Percentiles rank a stretch among this genome's conserved stretches.
Conservation (phyloP, 2,888 invertebrate genomes). For the Ichneumoninae sp. region DNA sequence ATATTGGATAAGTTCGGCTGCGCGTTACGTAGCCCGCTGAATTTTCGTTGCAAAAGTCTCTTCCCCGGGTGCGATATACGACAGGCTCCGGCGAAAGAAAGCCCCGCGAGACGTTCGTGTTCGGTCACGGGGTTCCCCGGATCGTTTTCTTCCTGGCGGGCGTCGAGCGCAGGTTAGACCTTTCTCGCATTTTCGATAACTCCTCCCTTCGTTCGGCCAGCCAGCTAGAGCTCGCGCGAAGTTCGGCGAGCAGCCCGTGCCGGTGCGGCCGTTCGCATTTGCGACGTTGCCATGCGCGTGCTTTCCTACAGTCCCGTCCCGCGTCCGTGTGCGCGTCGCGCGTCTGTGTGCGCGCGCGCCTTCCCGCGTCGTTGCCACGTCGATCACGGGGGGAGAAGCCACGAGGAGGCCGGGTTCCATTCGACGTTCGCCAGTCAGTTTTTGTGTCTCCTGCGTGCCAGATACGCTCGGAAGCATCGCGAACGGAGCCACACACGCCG, state of each 20-base stretch:
- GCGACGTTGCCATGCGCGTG: conserved; percentile 60
- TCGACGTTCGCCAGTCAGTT: conserved; percentile 76
- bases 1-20: conserved; percentile 19
- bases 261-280: conserved; percentile 40
- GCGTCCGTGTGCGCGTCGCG: conserved; percentile 30
- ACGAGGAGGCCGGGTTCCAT: conserved; percentile 69
- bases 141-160: background rate
- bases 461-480: conserved; percentile 66
- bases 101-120: conserved; percentile 22
- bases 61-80: conserved; percentile 6
- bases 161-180: conserved; percentile 35
- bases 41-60: background rate
- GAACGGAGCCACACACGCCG: conserved; percentile 6
- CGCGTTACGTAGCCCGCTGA: background rate
- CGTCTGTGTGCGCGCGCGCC: conserved; percentile 50
- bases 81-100: conserved; percentile 13
- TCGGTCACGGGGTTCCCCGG: conserved; percentile 30
- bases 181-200: conserved; percentile 34
- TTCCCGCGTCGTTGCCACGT: conserved; percentile 58
- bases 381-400: conserved; percentile 54
- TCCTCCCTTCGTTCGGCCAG: conserved; percentile 26
- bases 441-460: conserved; percentile 76
- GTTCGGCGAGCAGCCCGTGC: conserved; percentile 12
- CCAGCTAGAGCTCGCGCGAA: background rate
- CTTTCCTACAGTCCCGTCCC: background rate